Percentiles rank a stretch among this genome's conserved stretches.
These are phyloP conservation scores for Brachymystax lenok DNA, from an alignment of 2,797 vertebrate species.

Conservation along the genomic window DNA sequence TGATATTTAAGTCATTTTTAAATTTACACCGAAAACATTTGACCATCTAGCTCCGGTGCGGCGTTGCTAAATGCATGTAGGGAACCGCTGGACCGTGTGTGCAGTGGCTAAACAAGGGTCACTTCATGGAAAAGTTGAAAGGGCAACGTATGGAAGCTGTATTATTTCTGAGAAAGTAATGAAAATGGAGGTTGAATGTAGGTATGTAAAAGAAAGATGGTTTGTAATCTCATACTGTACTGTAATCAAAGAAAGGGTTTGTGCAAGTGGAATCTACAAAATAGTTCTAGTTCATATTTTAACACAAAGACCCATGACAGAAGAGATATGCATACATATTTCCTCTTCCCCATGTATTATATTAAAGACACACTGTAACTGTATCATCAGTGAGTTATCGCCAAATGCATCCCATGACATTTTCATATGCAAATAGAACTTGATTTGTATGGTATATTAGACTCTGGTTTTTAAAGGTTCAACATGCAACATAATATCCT, in stretches of 20 bases:
- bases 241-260: too few relatives aligned
- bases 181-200: neutral
- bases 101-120: neutral
- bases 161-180: conserved; percentile 14
- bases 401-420: neutral
- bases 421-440: neutral
- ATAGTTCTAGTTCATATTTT: conserved; percentile 35
- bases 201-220: too few relatives aligned
- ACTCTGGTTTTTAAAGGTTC: conserved; percentile 45
- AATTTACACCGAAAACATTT: too few relatives aligned
- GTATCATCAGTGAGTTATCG: neutral
- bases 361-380: conserved; percentile 26
- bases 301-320: conserved; percentile 31
- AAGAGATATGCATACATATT: conserved; percentile 33
- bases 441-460: neutral
- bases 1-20: too few relatives aligned
- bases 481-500: conserved; percentile 44
- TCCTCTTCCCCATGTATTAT: conserved; percentile 32
- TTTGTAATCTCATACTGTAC: too few relatives aligned
- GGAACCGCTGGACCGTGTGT: too few relatives aligned
- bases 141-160: conserved; percentile 32
- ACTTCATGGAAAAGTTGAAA: conserved; percentile 19
- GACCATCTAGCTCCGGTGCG: too few relatives aligned
- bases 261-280: conserved; percentile 3
- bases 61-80: too few relatives aligned